Base-by-base conservation (phyloP, 2,797 vertebrate species). In the Tinamus major region DNA sequence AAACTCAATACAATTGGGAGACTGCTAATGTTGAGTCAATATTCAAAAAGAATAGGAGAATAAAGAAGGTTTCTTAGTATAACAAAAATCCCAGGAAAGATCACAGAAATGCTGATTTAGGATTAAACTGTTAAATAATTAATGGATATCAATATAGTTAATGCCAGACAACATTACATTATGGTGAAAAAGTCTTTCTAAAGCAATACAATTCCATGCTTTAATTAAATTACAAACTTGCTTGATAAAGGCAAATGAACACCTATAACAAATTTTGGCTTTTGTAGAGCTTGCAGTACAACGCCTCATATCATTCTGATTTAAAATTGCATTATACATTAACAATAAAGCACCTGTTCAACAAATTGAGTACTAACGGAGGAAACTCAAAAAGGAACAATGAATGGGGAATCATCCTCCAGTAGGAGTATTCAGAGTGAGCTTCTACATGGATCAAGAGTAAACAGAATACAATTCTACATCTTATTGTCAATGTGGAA, bases 401-500 rank as follows among this genome's bases (percentile, higher is more conserved):
- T 68, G 77, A 92, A 79, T 1, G 10, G 21, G 41, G 67, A 93
- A 91, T 92, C 79, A 86, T 87, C 59, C 87, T 90, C 94, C 85
- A 68, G 71, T 26, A 77, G 85, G 49, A 84, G 68, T 69, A 84
- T 86, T 90, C 70, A 15, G 70, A 58, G 39, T 56, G 46, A 80
- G 63, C 48, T 88, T 89, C 82, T 81, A 41, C 79, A 89, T 3
- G 87, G 87, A 94, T 56, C 31, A 0, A 48, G 65, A 83, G 79
- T 91, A 95, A 94, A 94, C 39, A 90, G 86, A 87, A 87, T 56
- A 35, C 67, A 64, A 85, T 85, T 92, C 92, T 85, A 83, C 77
- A 91, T 94, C 83, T 94, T 85, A 84, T 88, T 71, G n/a, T 31
- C 16, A 3, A 70, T 53, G 39, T 21, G 27, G 79, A 93, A 93